Evolutionary conservation across 2,797 vertebrate genomes (phyloP).

Genomic region (Scleropages formosus): DNA sequence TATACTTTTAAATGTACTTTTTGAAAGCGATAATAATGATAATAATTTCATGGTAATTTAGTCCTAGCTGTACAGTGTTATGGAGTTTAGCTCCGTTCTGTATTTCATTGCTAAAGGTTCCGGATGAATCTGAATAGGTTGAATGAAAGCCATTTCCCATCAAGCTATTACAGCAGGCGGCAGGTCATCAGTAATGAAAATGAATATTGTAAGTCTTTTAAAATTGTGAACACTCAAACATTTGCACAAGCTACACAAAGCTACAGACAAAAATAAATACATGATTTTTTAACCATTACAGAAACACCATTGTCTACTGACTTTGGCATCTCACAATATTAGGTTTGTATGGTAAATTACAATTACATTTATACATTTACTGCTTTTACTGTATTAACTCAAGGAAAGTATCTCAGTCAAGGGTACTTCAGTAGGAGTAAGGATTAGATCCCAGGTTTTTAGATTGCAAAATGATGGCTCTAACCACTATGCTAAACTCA

Average conservation of each 20-base stretch:
- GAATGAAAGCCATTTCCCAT: not conserved
- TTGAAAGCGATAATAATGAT: too few species aligned
- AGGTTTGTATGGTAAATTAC: not conserved
- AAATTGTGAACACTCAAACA: not conserved
- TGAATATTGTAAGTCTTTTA: not conserved
- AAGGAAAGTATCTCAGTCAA: too few species aligned
- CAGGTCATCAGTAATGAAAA: not conserved
- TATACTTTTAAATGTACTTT: not conserved
- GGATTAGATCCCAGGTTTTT: too few species aligned
- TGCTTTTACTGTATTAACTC: too few species aligned
- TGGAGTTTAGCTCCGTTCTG: too few species aligned
- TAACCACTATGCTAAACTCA: too few species aligned
- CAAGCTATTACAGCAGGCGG: not conserved
- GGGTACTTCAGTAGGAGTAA: too few species aligned
- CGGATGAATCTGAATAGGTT: not conserved
- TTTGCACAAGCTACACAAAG: not conserved
- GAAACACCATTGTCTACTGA: too few species aligned
- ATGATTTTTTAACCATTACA: too few species aligned
- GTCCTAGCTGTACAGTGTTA: not conserved
- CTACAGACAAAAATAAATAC: not conserved
- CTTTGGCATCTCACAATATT: too few species aligned
- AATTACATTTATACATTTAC: conserved; percentile 2
- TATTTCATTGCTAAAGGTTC: not conserved
- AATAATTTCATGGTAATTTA: not conserved
- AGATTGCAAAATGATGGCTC: too few species aligned